Evolutionary conservation across 35 echinoderm and acorn worm genomes (phyloP), one percentile per base, ranked within the genome.

Genomic region (Heliocidaris tuberculata): DNA sequence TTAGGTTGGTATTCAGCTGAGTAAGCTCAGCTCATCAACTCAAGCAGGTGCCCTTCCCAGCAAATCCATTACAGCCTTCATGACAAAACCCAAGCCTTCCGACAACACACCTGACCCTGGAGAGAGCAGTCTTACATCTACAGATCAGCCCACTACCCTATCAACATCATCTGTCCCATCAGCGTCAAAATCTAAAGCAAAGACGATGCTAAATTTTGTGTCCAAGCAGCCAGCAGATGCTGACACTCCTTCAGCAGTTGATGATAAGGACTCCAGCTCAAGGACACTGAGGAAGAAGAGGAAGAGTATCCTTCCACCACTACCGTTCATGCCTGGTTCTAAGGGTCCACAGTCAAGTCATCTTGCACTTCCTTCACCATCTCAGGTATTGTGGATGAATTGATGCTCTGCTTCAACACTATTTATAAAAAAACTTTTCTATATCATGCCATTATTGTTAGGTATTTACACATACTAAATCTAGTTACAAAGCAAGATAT

Each of bases 1-100:
- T 30, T 95, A 98, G 97, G 95, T 98, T 92, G 97, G 96, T 4
- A 96, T 98, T 50, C 96, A 96, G 59, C 94, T 98, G 19, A 96
- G 95, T 17, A 88, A 94, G 56, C 95, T 98, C 15, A 87, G 89
- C 19, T 60, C 90, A 49, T 86, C 94, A 27, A 86, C 85, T 49
- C 85, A 60, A 88, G 7, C 94, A 92, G 56, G 93, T 29, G 90
- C 88, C 90, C 9, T 52, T 92, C 13, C 31, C 93, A 94, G 60
- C 56, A 98, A 95, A 85, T 95, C 96, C 12, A 56, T 98, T 19
- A 85, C 94, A 13, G 97, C 96, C 30, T 96, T 98, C 56, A 50
- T 98, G 48, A 49, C 49, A 8, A 98, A 95, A 85, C 92, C 50
- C 31, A 95, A 87, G 88, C 15, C 88, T 94, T 19, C 93, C 15